Base-by-base conservation (phyloP, 2,797 vertebrate genomes). In the Hipposideros larvatus region DNA sequence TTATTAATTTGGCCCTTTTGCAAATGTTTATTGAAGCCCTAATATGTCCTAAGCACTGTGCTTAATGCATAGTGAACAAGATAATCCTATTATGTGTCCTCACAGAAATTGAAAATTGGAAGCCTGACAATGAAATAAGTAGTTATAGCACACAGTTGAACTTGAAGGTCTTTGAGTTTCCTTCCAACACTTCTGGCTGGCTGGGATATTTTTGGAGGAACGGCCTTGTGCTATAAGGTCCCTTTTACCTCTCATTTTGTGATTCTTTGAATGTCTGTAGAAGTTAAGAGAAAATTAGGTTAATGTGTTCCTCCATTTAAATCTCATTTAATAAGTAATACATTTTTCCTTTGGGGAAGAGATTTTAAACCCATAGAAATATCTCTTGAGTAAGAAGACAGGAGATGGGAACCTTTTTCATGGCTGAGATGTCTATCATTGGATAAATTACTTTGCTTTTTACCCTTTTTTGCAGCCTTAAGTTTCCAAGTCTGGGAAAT, bases 401-500 rank as follows among this genome's bases (percentile, higher is more conserved):
- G 63, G 48, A 63, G 53, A 71, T 28, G 28, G 83, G 53, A 93
- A 79, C 88, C 70, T 85, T 92, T 97, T 94, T 73, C 48, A 74
- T 93, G 34, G 28, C 90, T 97, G 96, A 96, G 55, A 95, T 96
- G 71, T 93, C 77, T 97, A 41, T 86, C 90, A 26, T 57, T 97
- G 93, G 78, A 95, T 92, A 92, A 97, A 97, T 96, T 93, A 93
- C 75, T 93, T 73, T 82, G 65, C 68, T 91, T 96, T 96, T 94
- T 75, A 55, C 14, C 3, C 13, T 85, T 78, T 84, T 94, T 94
- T 48, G 31, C 28, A 91, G 59, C 90, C 51, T 96, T 96, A 79
- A 92, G 41, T 92, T 92, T 97, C 61, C 87, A 78, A 61, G 48
- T 80, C 68, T 51, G 92, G 53, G 68, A 96, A 96, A 95, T 95